phyloP scores from a whole-genome alignment of 2,797 vertebrate species.

The Hydrolagus colliei region DNA sequence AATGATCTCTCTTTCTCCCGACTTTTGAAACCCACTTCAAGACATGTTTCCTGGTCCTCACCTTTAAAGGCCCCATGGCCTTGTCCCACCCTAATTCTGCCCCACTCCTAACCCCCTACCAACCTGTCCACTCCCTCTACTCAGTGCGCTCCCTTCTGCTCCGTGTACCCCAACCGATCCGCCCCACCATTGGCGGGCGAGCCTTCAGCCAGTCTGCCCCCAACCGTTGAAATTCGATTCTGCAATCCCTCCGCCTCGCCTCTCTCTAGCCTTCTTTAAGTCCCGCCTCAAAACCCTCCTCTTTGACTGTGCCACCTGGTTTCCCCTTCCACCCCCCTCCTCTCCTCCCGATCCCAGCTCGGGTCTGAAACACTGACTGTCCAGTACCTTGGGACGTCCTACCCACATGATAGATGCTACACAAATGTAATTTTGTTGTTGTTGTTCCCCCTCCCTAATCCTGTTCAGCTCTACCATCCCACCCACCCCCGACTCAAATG shows the following conservation, averaged over 20 bases:
- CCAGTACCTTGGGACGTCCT: too few species aligned
- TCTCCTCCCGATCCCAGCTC: neutral
- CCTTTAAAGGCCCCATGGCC: neutral
- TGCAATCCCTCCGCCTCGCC: too few species aligned
- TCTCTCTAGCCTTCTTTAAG: too few species aligned
- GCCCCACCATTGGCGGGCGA: neutral
- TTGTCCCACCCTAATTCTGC: neutral
- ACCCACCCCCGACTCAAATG: too few species aligned
- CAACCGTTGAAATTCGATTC: too few species aligned
- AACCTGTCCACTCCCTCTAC: neutral
- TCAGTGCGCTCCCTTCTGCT: neutral
- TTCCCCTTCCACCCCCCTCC: neutral
- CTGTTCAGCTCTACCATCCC: too few species aligned
- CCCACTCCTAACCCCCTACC: rapidly evolving
- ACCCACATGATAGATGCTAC: too few species aligned
- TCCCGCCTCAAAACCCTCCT: neutral
- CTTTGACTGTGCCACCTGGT: too few species aligned
- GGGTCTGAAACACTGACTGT: too few species aligned
- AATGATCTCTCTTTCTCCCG: neutral
- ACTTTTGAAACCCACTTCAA: neutral
- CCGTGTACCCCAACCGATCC: neutral
- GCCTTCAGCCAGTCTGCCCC: too few species aligned
- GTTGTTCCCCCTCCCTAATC: neutral
- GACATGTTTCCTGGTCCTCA: neutral
- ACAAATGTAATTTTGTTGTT: too few species aligned